A percentile compares a stretch with the other conserved stretches of the same genome.
phyloP scores from a whole-genome alignment of 2,113 vertebrate genomes.

The Xiphorhynchus elegans region DNA sequence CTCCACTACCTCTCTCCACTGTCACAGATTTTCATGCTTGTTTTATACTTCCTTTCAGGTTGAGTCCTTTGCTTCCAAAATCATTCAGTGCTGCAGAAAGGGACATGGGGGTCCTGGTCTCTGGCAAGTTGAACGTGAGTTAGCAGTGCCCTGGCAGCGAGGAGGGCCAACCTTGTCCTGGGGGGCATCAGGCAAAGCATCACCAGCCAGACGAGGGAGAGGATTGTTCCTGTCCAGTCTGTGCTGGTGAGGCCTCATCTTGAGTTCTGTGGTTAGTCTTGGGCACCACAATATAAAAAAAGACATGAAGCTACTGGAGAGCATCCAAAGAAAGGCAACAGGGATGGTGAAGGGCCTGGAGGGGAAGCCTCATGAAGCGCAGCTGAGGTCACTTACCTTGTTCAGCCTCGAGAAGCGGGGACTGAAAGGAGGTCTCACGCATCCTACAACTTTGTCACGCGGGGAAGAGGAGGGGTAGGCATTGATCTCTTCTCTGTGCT shows the following conservation, averaged over 20 bases:
- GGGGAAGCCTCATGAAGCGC: background rate
- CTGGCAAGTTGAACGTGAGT: rapidly evolving
- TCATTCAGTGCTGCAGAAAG: background rate
- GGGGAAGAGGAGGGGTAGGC: background rate
- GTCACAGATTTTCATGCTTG: background rate
- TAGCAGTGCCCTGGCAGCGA: background rate
- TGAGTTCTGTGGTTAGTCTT: background rate
- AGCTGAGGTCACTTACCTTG: background rate
- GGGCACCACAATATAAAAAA: background rate
- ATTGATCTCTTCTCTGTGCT: background rate
- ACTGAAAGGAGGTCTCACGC: background rate
- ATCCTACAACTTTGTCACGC: background rate
- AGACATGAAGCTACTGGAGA: background rate
- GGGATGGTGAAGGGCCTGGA: background rate
- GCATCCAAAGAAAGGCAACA: background rate
- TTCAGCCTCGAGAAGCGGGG: background rate
- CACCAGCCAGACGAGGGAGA: background rate
- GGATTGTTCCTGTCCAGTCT: background rate
- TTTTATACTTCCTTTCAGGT: background rate
- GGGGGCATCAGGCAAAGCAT: background rate
- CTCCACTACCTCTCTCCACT: background rate
- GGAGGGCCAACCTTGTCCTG: rapidly evolving
- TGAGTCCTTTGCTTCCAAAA: background rate
- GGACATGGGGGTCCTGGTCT: background rate
- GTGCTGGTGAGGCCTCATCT: background rate